phyloP scores from a whole-genome alignment of 2,888 invertebrate species.

The Biston stratarius region DNA sequence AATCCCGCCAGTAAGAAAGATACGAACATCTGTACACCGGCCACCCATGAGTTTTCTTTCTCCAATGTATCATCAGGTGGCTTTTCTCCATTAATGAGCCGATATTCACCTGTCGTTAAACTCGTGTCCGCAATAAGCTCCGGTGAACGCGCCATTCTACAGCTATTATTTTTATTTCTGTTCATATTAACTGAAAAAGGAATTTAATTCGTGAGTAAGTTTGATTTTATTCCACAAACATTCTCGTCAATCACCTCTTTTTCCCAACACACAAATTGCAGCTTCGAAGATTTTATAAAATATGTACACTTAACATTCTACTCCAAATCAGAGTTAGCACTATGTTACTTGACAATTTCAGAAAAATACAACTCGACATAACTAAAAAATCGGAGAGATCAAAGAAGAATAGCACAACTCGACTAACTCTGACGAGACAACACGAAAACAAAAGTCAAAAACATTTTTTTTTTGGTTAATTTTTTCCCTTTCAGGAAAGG shows the following conservation, averaged over 20 bases:
- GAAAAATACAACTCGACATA: neutral
- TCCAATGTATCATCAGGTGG: conserved; percentile 75
- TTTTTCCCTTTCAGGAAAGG: too few relatives aligned
- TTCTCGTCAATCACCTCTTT: conserved; percentile 14
- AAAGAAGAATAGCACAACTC: too few relatives aligned
- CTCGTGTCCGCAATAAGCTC: conserved; percentile 61
- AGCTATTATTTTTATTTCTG: conserved; percentile 76
- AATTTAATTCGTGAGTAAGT: conserved; percentile 18
- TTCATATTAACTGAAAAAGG: conserved; percentile 63
- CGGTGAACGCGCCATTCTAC: conserved; percentile 67
- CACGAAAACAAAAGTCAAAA: too few relatives aligned
- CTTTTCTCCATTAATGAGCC: conserved; percentile 71
- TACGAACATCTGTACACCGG: conserved; percentile 92
- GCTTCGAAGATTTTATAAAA: too few relatives aligned
- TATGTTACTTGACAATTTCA: conserved; percentile 1
- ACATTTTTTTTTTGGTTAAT: too few relatives aligned
- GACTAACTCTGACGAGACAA: too few relatives aligned
- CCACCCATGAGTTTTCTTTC: conserved; percentile 88
- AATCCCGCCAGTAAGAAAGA: conserved; percentile 95
- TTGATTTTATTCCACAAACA: conserved; percentile 28
- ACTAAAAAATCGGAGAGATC: too few relatives aligned
- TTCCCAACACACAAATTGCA: neutral
- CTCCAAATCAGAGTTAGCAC: neutral
- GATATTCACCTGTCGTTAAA: conserved; percentile 55
- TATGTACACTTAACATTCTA: conserved; percentile 1